These are phyloP conservation scores for Mystacornis crossleyi DNA, from an alignment of 2,113 vertebrate species.

Conservation along the genomic window DNA sequence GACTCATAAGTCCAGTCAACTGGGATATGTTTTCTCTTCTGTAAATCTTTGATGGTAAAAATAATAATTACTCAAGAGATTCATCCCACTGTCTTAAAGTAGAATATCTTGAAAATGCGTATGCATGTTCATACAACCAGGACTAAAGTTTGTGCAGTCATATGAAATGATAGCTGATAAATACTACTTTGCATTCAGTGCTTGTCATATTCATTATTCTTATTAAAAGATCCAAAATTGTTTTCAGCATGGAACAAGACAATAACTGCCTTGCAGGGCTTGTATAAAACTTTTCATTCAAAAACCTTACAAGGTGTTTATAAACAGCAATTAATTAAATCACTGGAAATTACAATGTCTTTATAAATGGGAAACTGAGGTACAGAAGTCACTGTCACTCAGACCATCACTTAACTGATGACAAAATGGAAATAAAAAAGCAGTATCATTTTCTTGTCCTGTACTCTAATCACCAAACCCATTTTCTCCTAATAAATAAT, in stretches of 20 bases:
- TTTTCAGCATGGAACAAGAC: neutral
- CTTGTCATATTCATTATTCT: neutral
- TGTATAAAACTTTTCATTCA: neutral
- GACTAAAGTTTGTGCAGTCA: conserved; percentile 23
- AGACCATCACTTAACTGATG: neutral
- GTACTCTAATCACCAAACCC: neutral
- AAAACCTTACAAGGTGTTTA: neutral
- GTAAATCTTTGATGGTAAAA: neutral
- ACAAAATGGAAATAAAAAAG: neutral
- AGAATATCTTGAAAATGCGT: neutral
- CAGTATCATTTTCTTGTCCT: neutral
- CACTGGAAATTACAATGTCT: neutral
- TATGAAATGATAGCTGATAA: conserved; percentile 21
- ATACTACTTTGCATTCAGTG: conserved; percentile 19
- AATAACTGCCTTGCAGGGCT: neutral
- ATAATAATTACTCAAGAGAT: neutral
- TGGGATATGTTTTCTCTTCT: neutral
- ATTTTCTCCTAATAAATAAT: conserved; percentile 11
- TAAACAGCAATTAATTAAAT: neutral
- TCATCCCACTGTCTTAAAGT: neutral
- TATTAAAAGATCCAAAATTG: neutral
- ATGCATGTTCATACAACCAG: neutral
- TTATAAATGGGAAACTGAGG: neutral
- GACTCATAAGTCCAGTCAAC: neutral
- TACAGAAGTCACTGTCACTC: neutral